A percentile compares a stretch with the other conserved stretches of the same genome.
phyloP scores from a whole-genome alignment of 2,113 vertebrate genomes.

The Sarotherodon lohbergeri region DNA sequence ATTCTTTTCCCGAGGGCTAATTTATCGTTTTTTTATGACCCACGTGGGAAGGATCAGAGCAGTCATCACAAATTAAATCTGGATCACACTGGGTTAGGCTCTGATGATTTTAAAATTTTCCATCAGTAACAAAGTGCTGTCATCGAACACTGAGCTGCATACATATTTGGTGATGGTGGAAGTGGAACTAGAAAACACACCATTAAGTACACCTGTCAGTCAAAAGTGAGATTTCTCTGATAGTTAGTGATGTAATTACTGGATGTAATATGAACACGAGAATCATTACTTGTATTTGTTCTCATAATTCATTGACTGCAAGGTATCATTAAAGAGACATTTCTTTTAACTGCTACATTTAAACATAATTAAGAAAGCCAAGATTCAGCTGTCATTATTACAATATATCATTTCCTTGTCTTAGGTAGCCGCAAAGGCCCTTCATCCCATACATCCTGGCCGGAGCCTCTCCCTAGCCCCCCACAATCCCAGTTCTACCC shows the following conservation, averaged over 20 bases:
- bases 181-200: conserved; percentile 33
- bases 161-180: conserved; percentile 41
- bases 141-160: neutral
- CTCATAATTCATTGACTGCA: neutral
- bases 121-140: neutral
- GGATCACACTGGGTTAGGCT: neutral
- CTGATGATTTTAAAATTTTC: accelerated
- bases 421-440: conserved; percentile 75
- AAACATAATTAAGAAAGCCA: neutral
- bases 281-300: neutral
- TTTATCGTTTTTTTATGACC: neutral
- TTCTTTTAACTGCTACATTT: neutral
- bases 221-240: neutral
- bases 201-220: neutral
- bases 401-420: neutral
- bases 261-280: neutral
- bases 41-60: neutral
- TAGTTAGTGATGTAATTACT: neutral
- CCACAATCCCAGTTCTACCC: conserved; percentile 70
- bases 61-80: neutral
- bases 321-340: neutral
- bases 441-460: conserved; percentile 71
- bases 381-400: neutral
- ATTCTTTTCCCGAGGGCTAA: accelerated
- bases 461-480: conserved; percentile 73